Evolutionary conservation across 2,113 vertebrate genomes (phyloP).

Genomic region (Merops nubicus): DNA sequence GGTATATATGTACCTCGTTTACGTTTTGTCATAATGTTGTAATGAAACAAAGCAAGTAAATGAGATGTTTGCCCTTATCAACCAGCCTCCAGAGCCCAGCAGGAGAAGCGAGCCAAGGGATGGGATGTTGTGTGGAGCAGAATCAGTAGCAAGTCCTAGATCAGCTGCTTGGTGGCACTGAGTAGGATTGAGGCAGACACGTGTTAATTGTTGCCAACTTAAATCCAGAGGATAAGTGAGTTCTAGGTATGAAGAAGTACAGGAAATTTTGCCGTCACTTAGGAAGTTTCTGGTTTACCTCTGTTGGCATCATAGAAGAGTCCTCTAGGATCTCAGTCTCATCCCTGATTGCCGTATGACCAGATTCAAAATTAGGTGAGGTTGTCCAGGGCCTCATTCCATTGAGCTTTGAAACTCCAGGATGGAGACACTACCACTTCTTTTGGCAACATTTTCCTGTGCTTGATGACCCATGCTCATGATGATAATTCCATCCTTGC

Average conservation of each 20-base stretch:
- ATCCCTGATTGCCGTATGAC: neutral
- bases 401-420: neutral
- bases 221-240: neutral
- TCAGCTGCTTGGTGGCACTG: neutral
- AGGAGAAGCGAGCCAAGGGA: neutral
- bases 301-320: neutral
- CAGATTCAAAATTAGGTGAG: neutral
- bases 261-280: neutral
- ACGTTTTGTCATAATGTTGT: neutral
- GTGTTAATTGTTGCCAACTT: rapidly evolving
- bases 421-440: neutral
- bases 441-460: neutral
- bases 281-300: neutral
- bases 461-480: neutral
- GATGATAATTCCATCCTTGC: neutral
- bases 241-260: neutral
- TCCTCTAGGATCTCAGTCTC: neutral
- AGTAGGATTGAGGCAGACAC: neutral
- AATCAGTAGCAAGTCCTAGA: neutral
- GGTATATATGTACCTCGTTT: neutral
- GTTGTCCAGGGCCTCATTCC: neutral
- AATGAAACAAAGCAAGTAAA: neutral
- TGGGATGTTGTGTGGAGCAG: neutral
- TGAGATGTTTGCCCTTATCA: neutral
- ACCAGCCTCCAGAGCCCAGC: neutral